Conservation (phyloP, 35 echinoderm and acorn worm genomes). For the Ophioderma brevispina region DNA sequence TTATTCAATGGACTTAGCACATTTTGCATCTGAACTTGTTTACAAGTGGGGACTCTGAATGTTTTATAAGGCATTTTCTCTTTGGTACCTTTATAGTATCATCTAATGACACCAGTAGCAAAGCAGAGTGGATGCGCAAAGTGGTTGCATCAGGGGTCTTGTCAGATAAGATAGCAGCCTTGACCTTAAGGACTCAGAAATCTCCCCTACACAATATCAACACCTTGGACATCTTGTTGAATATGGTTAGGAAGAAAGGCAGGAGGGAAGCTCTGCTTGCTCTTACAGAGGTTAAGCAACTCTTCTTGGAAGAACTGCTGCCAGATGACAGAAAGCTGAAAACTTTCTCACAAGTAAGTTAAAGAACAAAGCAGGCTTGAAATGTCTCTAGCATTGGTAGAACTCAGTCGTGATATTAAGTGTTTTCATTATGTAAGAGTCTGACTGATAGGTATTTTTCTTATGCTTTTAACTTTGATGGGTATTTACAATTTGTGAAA, state of each 20-base stretch:
- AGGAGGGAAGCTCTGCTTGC: conserved; percentile 80
- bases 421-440: too few species aligned
- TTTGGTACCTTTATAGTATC: conserved; percentile 46
- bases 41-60: not conserved
- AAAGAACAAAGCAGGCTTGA: too few species aligned
- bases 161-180: conserved; percentile 86
- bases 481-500: too few species aligned
- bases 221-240: conserved; percentile 70
- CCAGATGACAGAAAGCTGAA: conserved; percentile 76
- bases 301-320: conserved; percentile 85
- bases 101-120: conserved; percentile 32
- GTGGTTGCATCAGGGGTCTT: conserved; percentile 86
- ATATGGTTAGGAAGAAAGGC: conserved; percentile 92
- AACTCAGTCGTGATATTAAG: too few species aligned
- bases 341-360: conserved; percentile 79
- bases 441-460: too few species aligned
- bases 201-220: conserved; percentile 66
- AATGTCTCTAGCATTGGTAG: too few species aligned
- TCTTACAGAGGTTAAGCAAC: conserved; percentile 73
- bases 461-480: too few species aligned
- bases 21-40: not conserved
- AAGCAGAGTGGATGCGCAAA: conserved; percentile 90
- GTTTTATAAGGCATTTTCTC: too few species aligned
- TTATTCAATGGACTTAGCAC: not conserved
- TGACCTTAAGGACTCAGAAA: conserved; percentile 80